A percentile compares a stretch with the other conserved stretches of the same genome.
Conservation (phyloP, 2,797 vertebrate genomes). For the Poecilia gillii region DNA sequence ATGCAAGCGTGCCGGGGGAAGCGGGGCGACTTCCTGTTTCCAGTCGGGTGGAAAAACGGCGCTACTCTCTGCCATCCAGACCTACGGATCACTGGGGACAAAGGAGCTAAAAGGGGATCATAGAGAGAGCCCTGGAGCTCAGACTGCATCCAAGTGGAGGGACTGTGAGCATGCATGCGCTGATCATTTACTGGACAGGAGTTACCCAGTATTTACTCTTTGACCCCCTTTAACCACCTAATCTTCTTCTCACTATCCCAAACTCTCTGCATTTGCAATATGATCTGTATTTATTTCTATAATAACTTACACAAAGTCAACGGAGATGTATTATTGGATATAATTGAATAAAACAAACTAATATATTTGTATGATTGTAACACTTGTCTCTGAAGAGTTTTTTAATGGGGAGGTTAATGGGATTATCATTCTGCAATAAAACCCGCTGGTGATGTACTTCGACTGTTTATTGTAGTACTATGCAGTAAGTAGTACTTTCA, state of each 20-base stretch:
- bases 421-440: background rate
- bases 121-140: slow-evolving; percentile 27
- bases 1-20: slow-evolving; percentile 60
- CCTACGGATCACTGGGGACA: slow-evolving; percentile 37
- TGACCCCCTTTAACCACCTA: slow-evolving; percentile 55
- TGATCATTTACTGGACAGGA: slow-evolving; percentile 83
- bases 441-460: too few relatives aligned
- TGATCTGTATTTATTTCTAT: slow-evolving; percentile 87
- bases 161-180: slow-evolving; percentile 83
- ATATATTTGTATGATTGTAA: slow-evolving; percentile 91
- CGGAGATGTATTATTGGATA: slow-evolving; percentile 85
- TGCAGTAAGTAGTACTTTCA: background rate
- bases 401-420: background rate
- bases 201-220: slow-evolving; percentile 79
- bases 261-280: slow-evolving; percentile 84
- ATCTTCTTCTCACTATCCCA: slow-evolving; percentile 47
- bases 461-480: background rate
- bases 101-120: slow-evolving; percentile 31
- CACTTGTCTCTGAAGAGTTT: slow-evolving; percentile 59
- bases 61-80: slow-evolving; percentile 47
- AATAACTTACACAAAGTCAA: slow-evolving; percentile 82
- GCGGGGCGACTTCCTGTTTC: slow-evolving; percentile 52
- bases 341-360: slow-evolving; percentile 89
- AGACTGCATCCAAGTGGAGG: slow-evolving; percentile 45
- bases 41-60: slow-evolving; percentile 45